Evolutionary conservation across 2,113 vertebrate species (phyloP), one percentile per base, ranked within the genome.

Genomic region (Plestiodon gilberti): DNA sequence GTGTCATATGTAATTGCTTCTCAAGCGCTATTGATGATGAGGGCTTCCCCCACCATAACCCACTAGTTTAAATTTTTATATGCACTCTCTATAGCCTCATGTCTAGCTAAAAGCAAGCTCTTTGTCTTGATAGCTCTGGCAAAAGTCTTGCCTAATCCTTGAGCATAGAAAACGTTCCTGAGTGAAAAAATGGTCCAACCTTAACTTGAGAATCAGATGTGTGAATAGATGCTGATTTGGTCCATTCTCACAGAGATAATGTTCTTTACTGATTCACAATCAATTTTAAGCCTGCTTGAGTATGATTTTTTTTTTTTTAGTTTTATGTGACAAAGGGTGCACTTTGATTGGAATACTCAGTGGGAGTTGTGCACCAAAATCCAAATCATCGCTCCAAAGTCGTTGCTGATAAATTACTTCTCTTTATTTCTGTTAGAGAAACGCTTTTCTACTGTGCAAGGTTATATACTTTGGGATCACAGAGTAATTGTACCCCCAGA

Each of bases 401-500:
- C 87, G 84, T 80, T 78, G 82, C 89, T 89, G 84, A 88, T 92
- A 89, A 93, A 64, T 89, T n/a, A 67, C 85, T 92, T 88, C 88
- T 91, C 48, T 88, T 82, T 23, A 70, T 89, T 94, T 87, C 61
- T 85, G 91, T 84, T 33, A 22, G 40, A 74, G 69, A 93, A 91
- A 90, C 57, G 87, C 89, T 94, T 90, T 90, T 94, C 87, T 77
- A 87, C 86, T 92, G 86, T 87, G 88, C 86, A 96, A 95, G 90
- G 92, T 94, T 94, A 93, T 89, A 81, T 94, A 94, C 95, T 96
- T 95, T 94, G 90, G 92, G 93, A 96, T 94, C 86, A 84, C 93
- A 91, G 87, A 87, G 90, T 96, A 92, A 94, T 94, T 96, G 95
- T 94, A 92, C 94, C 93, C 94, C 93, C 91, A 94, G 91, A 96